These are phyloP conservation scores for Petrosia ficiformis DNA, from an alignment of 37 sponge, comb jelly and placozoan species.

Conservation along the genomic window DNA sequence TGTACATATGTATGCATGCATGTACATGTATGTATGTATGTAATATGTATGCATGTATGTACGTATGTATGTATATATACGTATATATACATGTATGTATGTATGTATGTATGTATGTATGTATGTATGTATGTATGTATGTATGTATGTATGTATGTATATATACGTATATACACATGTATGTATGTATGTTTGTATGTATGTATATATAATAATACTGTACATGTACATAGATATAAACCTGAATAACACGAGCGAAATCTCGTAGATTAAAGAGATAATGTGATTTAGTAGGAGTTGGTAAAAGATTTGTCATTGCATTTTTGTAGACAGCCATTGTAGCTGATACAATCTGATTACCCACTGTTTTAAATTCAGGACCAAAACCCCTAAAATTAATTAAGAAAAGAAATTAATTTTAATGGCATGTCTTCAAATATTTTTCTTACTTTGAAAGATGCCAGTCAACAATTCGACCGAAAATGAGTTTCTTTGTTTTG, in stretches of 20 bases:
- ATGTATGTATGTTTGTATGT: slow-evolving; percentile 2
- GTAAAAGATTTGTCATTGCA: slow-evolving; percentile 89
- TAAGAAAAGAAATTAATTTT: background rate
- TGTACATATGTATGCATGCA: slow-evolving; percentile 2
- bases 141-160: background rate
- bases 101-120: background rate
- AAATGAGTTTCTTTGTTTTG: slow-evolving; percentile 82
- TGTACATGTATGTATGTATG: background rate
- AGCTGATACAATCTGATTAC: slow-evolving; percentile 69
- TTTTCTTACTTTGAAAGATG: slow-evolving; percentile 68
- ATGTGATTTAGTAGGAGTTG: slow-evolving; percentile 95
- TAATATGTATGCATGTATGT: slow-evolving; percentile 20
- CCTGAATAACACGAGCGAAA: slow-evolving; percentile 95
- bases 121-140: slow-evolving; percentile 6
- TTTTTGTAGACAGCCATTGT: slow-evolving; percentile 87
- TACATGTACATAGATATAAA: slow-evolving; percentile 4
- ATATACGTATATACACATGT: slow-evolving; percentile 20
- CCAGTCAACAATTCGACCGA: slow-evolving; percentile 89
- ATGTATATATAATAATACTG: background rate
- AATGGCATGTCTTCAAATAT: background rate
- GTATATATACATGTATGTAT: slow-evolving; percentile 6
- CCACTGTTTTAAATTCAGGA: slow-evolving; percentile 69
- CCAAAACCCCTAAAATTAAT: slow-evolving; percentile 53
- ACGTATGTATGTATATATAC: background rate
- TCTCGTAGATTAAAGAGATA: slow-evolving; percentile 97